Base-by-base conservation (phyloP, 2,113 vertebrate species). In the Stigmatopora nigra region DNA sequence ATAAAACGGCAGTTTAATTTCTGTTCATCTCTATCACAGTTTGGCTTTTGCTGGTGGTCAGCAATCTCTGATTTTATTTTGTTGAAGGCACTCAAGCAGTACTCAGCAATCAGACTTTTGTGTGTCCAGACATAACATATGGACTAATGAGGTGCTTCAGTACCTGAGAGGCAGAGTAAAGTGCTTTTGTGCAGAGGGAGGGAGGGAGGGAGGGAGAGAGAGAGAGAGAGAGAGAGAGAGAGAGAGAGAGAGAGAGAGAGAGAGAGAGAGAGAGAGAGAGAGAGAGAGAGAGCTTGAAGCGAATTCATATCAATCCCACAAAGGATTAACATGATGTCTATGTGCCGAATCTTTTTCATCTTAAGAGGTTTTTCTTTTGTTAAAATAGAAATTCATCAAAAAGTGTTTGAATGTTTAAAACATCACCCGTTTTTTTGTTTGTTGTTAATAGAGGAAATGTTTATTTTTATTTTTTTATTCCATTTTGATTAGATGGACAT, bases 131-230 rank as follows among this genome's bases (percentile, higher is more conserved):
- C 77, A 56, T 82, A 73, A 72, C 69, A 35, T 58, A 55, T 36
- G 51, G 17, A 57, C 55, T 80, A 52, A 81, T 72, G 75, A 84
- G 76, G 64, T 72, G 63, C 85, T 82, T 73, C 57, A 79, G 65
- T 65, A 38, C 64, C 67, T n/a, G 69, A 61, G 62, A 31, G 36
- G 60, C 62, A 13, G 53, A 44, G 70, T 31, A 16, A 60, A 78
- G 78, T 38, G 63, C 67, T 16, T 67, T 65, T 61, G 57, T 60
- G 20, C 49, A 57, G 56, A 56, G 64, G 53, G 61, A 85, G 79
- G 70, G 83, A n/a, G n/a, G n/a, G n/a, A n/a, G n/a, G n/a, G n/a
- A n/a, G n/a, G n/a, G n/a, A n/a, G n/a, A n/a, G n/a, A n/a, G n/a
- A n/a, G n/a, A n/a, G n/a, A n/a, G n/a, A n/a, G n/a, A n/a, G n/a